phyloP scores from a whole-genome alignment of 2,888 invertebrate genomes.

The Balanococcus diminutus region DNA sequence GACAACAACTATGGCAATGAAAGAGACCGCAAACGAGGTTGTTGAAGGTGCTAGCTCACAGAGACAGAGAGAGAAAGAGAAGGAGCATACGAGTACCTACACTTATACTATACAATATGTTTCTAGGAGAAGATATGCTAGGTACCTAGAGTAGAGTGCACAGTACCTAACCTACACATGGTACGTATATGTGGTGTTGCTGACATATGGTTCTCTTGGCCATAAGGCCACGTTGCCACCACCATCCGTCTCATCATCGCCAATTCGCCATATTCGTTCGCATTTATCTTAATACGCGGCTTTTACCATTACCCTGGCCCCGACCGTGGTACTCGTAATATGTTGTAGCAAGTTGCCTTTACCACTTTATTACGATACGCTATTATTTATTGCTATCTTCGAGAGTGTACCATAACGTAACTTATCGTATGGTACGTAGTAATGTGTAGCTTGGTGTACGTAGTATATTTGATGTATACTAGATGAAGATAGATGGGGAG shows the following conservation, averaged over 20 bases:
- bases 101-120: no score
- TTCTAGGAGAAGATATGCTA: neutral
- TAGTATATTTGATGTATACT: neutral
- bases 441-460: neutral
- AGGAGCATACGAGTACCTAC: no score
- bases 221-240: neutral
- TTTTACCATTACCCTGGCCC: neutral
- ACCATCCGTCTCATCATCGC: neutral
- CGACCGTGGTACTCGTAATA: neutral
- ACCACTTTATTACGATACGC: conserved; percentile 36
- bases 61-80: no score
- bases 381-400: conserved; percentile 42
- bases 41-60: no score
- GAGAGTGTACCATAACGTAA: neutral
- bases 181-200: neutral
- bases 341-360: conserved; percentile 9
- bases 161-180: no score
- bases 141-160: neutral
- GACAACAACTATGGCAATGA: no score
- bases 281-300: conserved; percentile 23
- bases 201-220: conserved; percentile 28
- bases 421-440: neutral
- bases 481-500: no score
- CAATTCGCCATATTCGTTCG: neutral
- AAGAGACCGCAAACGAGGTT: no score